Percentiles rank a stretch among this genome's conserved stretches.
phyloP scores from a whole-genome alignment of 2,888 invertebrate species.

The Plemyria rubiginata region DNA sequence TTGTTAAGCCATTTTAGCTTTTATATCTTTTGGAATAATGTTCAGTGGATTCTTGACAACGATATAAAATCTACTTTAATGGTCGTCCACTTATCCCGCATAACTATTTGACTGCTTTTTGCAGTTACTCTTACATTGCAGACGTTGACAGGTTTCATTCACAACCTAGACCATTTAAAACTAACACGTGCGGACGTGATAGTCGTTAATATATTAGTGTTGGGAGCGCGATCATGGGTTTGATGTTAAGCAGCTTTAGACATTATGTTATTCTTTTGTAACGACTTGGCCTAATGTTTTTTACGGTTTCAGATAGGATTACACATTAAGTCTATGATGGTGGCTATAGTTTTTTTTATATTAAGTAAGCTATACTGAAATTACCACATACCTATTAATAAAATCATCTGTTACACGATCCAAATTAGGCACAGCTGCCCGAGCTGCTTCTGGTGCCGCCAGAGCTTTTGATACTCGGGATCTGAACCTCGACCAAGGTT shows the following conservation, averaged over 20 bases:
- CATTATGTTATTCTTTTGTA: conserved; percentile 19
- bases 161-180: conserved; percentile 42
- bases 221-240: conserved; percentile 14
- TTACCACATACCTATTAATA: conserved; percentile 84
- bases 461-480: conserved; percentile 93
- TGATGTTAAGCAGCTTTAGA: conserved; percentile 8
- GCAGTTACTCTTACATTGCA: conserved; percentile 40
- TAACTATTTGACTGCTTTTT: conserved; percentile 54
- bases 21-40: conserved; percentile 37
- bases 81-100: conserved; percentile 45
- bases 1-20: conserved; percentile 32
- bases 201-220: conserved; percentile 23
- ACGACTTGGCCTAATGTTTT: conserved; percentile 5
- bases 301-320: not conserved
- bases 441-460: conserved; percentile 91
- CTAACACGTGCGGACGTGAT: conserved; percentile 26
- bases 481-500: conserved; percentile 93
- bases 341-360: not conserved
- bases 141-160: conserved; percentile 46
- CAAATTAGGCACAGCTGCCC: conserved; percentile 89
- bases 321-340: conserved; percentile 1
- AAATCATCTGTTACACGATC: conserved; percentile 92
- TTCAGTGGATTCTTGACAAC: conserved; percentile 22
- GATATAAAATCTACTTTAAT: conserved; percentile 31
- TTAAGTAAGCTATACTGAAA: not conserved